phyloP scores from a whole-genome alignment of 2,888 invertebrate genomes.

The Amiota mariae region DNA sequence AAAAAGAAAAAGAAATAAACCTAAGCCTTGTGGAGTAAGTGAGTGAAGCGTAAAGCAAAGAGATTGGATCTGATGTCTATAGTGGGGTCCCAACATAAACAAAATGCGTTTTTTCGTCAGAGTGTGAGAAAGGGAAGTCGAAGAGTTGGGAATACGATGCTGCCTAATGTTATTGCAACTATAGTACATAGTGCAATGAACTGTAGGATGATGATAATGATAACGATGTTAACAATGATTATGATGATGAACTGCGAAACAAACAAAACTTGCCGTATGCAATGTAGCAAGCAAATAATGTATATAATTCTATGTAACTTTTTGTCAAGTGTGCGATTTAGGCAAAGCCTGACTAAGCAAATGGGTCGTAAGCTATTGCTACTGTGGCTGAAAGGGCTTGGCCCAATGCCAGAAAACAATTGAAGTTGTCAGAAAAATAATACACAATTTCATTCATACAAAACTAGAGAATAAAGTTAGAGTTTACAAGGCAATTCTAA shows the following conservation, averaged over 20 bases:
- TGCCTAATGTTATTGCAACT: background rate
- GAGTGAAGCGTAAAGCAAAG: too few species aligned
- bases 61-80: too few species aligned
- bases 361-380: background rate
- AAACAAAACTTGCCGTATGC: conserved; percentile 11
- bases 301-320: background rate
- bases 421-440: background rate
- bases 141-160: background rate
- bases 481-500: too few species aligned
- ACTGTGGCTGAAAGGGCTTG: conserved; percentile 6
- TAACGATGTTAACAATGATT: too few species aligned
- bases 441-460: too few species aligned
- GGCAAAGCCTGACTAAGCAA: conserved; percentile 13
- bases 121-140: too few species aligned
- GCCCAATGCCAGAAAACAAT: background rate
- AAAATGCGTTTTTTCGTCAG: too few species aligned
- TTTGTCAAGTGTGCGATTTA: conserved; percentile 16
- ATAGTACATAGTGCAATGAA: conserved; percentile 32
- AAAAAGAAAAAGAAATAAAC: background rate
- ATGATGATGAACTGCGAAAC: too few species aligned
- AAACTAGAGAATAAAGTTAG: too few species aligned
- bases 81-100: too few species aligned
- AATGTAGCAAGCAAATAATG: conserved; percentile 4
- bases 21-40: background rate
- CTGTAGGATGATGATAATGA: conserved; percentile 9